Conservation (phyloP, 35 echinoderm and acorn worm genomes). For the Amphiura filiformis region DNA sequence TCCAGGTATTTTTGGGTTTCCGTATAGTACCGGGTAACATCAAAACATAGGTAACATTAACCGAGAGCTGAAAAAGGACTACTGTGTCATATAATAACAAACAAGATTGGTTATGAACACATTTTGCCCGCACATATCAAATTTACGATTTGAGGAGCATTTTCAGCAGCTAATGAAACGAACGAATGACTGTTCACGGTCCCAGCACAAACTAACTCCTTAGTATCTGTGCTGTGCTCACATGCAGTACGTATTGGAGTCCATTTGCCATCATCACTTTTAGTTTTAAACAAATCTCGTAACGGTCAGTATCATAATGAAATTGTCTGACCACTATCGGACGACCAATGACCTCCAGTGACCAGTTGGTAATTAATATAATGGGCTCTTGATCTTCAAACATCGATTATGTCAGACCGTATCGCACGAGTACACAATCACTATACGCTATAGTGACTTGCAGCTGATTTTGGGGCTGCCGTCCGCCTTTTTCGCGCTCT, state of each 20-base stretch:
- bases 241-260: no score
- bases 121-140: neutral
- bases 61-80: neutral
- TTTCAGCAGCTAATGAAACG: neutral
- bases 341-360: neutral
- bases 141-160: neutral
- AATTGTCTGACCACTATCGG: neutral
- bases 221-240: no score
- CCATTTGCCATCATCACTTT: no score
- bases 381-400: neutral
- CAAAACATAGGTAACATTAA: neutral
- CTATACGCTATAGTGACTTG: neutral
- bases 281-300: neutral
- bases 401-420: neutral
- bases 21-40: neutral
- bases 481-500: neutral
- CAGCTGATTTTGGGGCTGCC: neutral
- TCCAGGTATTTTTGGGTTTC: neutral
- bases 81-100: neutral
- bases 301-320: neutral
- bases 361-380: constrained; percentile 6
- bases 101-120: neutral
- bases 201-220: neutral
- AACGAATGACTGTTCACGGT: neutral
- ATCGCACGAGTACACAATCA: neutral